phyloP scores from a whole-genome alignment of 2,797 vertebrate species.

The Poecile montanus region DNA sequence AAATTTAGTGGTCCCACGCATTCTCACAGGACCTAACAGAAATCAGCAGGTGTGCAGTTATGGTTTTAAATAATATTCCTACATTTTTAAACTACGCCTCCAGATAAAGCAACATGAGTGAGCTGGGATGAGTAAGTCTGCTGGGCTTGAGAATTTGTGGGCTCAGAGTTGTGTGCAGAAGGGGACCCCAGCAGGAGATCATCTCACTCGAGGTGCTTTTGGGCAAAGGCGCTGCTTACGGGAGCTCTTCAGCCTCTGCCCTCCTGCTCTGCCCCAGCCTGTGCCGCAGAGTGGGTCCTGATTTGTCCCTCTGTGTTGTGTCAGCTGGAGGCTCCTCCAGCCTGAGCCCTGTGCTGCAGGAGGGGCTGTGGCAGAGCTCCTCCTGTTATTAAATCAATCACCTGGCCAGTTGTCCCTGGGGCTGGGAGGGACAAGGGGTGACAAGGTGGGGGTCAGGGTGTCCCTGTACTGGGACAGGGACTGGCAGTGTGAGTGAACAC shows the following conservation, averaged over 20 bases:
- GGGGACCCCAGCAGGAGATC: neutral
- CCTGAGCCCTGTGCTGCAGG: neutral
- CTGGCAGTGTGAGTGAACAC: neutral
- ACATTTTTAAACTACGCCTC: neutral
- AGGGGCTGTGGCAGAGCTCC: neutral
- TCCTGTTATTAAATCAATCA: neutral
- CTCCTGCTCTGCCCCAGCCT: neutral
- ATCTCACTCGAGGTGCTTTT: neutral
- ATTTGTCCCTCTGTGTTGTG: neutral
- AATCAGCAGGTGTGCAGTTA: neutral
- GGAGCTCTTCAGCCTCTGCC: neutral
- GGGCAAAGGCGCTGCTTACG: neutral
- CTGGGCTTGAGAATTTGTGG: neutral
- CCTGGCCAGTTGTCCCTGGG: neutral
- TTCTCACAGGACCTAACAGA: neutral
- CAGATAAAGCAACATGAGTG: neutral
- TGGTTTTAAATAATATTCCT: neutral
- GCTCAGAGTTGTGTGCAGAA: neutral
- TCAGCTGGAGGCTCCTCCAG: neutral
- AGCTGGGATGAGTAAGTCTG: neutral
- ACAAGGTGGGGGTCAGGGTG: neutral
- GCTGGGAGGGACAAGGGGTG: neutral
- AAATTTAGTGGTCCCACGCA: neutral
- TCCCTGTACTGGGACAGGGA: neutral
- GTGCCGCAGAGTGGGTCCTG: accelerated